phyloP scores from a whole-genome alignment of 2,797 vertebrate species.

The Clarias pachynema region DNA sequence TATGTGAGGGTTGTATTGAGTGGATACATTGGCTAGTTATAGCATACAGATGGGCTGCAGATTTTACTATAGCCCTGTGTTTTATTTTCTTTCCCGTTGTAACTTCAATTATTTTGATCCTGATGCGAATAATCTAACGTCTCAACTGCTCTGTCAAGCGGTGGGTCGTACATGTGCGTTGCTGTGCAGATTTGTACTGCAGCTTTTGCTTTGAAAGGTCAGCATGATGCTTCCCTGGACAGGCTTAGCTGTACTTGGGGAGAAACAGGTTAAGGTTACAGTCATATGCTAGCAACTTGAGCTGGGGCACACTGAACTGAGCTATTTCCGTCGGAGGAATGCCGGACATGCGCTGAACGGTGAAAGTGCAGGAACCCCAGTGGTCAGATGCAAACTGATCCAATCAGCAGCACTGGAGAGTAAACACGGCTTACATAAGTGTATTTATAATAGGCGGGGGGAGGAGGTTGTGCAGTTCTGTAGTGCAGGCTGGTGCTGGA shows the following conservation, averaged over 20 bases:
- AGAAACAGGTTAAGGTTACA: constrained; percentile 47
- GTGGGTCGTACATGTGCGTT: background rate
- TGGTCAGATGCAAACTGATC: constrained; percentile 69
- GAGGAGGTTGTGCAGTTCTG: too few species aligned
- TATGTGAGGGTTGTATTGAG: background rate
- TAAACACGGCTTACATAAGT: constrained; percentile 68
- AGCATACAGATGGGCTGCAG: too few species aligned
- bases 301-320: constrained; percentile 65
- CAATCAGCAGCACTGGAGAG: constrained; percentile 45
- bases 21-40: background rate
- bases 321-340: constrained; percentile 76
- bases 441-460: constrained; percentile 50
- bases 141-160: too few species aligned
- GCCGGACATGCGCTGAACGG: constrained; percentile 65
- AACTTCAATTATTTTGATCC: background rate
- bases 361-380: constrained; percentile 62
- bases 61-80: background rate
- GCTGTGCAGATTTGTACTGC: background rate
- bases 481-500: background rate
- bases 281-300: constrained; percentile 70
- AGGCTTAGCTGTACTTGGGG: constrained; percentile 39
- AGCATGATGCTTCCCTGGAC: background rate
- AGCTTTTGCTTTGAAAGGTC: constrained; percentile 15
- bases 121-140: background rate
- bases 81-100: too few species aligned